Evolutionary conservation across 2,888 invertebrate species (phyloP).

Genomic region (Synanthedon andrenaeformis): DNA sequence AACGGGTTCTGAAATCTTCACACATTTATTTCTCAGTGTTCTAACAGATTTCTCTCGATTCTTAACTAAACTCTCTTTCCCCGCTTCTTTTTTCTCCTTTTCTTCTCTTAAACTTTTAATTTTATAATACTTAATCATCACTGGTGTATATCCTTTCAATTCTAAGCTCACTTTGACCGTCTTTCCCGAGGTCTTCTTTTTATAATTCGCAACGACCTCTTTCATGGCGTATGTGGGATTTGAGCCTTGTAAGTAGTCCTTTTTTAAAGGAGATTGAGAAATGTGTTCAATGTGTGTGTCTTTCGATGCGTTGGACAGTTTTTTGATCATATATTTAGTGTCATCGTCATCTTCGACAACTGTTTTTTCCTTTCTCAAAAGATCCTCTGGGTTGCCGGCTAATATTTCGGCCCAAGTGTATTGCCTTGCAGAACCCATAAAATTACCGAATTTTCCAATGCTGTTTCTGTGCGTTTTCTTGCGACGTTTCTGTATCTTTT

Average conservation of each 20-base stretch:
- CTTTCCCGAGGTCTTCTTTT: constrained; percentile 59
- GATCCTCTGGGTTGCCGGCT: constrained; percentile 73
- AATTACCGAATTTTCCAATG: constrained; percentile 63
- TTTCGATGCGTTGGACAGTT: constrained; percentile 49
- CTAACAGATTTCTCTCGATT: constrained; percentile 31
- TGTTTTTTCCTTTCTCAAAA: constrained; percentile 63
- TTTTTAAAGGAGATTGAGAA: constrained; percentile 41
- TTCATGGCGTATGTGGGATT: constrained; percentile 81
- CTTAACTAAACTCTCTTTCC: constrained; percentile 23
- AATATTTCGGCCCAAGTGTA: constrained; percentile 78
- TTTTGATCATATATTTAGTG: constrained; percentile 55
- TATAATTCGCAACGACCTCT: constrained; percentile 73
- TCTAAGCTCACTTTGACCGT: constrained; percentile 34
- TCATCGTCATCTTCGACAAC: constrained; percentile 31
- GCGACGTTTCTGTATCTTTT: constrained; percentile 54
- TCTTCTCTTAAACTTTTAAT: constrained; percentile 58
- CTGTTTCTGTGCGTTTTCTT: constrained; percentile 52
- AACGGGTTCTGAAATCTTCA: constrained; percentile 1
- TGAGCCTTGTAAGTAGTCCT: constrained; percentile 56
- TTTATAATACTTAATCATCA: constrained; percentile 65
- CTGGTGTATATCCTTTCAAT: constrained; percentile 64
- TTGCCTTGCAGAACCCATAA: constrained; percentile 64
- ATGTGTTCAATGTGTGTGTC: constrained; percentile 43
- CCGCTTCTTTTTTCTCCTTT: constrained; percentile 39
- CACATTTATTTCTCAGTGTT: constrained; percentile 22